phyloP scores from a whole-genome alignment of 2,797 vertebrate species.

The Psittacula echo region DNA sequence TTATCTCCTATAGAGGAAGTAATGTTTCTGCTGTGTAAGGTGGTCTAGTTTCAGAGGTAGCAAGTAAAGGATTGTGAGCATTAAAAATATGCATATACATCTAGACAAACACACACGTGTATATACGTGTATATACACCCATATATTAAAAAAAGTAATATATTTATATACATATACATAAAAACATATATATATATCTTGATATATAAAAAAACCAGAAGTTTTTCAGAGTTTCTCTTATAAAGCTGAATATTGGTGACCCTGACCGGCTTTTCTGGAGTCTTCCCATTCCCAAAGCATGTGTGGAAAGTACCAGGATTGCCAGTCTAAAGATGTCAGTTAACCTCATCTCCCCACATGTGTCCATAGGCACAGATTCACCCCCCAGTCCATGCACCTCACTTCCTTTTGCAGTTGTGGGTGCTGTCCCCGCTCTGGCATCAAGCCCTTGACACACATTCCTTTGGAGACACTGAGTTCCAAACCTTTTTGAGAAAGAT shows the following conservation, averaged over 20 bases:
- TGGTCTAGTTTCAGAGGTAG: not conserved
- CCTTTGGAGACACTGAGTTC: conserved; percentile 1
- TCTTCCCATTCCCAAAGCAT: not conserved
- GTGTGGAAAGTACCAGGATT: conserved; percentile 2
- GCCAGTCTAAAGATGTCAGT: not conserved
- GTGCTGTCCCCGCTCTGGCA: not conserved
- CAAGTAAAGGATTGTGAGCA: not conserved
- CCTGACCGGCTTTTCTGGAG: conserved; percentile 14
- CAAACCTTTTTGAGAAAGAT: conserved; percentile 58
- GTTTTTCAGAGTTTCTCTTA: not conserved
- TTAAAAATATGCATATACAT: not conserved
- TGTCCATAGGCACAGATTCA: not conserved
- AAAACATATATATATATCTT: not conserved
- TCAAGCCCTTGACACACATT: not conserved
- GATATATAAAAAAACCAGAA: not conserved
- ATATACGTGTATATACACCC: not conserved
- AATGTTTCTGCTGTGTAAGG: not conserved
- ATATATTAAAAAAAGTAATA: not conserved
- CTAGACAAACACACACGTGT: not conserved
- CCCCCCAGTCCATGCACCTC: too few relatives aligned
- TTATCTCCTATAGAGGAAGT: not conserved
- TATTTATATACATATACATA: not conserved
- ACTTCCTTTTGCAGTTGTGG: not conserved
- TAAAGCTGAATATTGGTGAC: not conserved
- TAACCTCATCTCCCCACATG: not conserved